phyloP scores from a whole-genome alignment of 2,888 invertebrate genomes.

The Sphaerophoria rueppellii region DNA sequence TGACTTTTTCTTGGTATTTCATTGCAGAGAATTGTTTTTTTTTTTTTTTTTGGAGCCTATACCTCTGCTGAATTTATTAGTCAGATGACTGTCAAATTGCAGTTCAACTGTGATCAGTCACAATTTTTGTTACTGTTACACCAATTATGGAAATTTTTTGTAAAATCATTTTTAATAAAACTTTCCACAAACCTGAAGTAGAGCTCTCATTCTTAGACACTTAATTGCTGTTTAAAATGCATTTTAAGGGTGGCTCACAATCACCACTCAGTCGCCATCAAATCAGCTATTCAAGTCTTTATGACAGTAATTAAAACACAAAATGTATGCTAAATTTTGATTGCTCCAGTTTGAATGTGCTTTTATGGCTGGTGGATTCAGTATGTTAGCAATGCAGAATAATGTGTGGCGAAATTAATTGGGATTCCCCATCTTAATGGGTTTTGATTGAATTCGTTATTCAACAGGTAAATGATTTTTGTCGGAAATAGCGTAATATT shows the following conservation, averaged over 20 bases:
- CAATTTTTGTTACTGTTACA: not conserved
- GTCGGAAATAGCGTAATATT: no score
- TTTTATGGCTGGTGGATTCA: not conserved
- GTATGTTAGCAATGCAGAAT: slow-evolving; percentile 8
- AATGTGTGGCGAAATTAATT: slow-evolving; percentile 1
- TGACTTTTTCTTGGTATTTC: slow-evolving; percentile 2
- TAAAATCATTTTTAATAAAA: not conserved
- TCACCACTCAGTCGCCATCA: not conserved
- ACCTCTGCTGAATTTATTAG: not conserved
- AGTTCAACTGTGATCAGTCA: slow-evolving; percentile 3
- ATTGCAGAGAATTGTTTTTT: not conserved
- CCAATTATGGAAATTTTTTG: slow-evolving; percentile 14
- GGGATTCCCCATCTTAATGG: slow-evolving; percentile 7
- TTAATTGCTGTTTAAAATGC: slow-evolving; percentile 13
- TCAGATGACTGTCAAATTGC: not conserved
- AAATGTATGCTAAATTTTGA: slow-evolving; percentile 21
- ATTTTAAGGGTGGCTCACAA: slow-evolving; percentile 1
- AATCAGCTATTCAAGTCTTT: not conserved
- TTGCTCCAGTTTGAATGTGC: not conserved
- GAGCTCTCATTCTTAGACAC: slow-evolving; percentile 35
- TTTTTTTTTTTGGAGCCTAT: slow-evolving; percentile 18
- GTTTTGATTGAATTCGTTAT: not conserved
- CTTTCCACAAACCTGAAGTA: slow-evolving; percentile 38
- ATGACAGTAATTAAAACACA: slow-evolving; percentile 26
- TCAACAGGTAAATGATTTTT: not conserved